phyloP scores from a whole-genome alignment of 2,797 vertebrate genomes.

The Salarias fasciatus region DNA sequence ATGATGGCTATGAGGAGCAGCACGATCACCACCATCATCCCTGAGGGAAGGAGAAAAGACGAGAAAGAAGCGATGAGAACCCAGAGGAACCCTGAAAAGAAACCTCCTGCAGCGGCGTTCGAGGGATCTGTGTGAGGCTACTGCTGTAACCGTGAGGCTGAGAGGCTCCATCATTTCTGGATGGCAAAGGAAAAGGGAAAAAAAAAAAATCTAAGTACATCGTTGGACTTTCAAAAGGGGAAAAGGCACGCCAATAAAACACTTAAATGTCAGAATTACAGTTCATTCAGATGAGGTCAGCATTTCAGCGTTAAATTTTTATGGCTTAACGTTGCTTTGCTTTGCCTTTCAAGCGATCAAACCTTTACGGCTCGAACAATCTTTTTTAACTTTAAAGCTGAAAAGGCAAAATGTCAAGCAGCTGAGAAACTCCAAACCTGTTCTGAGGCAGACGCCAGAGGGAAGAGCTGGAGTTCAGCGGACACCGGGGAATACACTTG shows the following conservation, averaged over 20 bases:
- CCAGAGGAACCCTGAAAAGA: background rate
- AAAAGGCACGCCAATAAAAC: background rate
- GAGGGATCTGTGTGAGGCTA: background rate
- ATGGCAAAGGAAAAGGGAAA: background rate
- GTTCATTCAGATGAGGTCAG: background rate
- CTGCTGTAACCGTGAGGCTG: background rate
- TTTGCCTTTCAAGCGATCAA: conserved; percentile 8
- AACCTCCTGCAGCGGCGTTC: too few relatives aligned
- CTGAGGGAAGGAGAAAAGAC: conserved; percentile 74
- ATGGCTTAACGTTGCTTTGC: background rate
- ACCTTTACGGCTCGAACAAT: conserved; percentile 6
- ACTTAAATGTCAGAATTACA: background rate
- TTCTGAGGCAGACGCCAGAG: conserved; percentile 45
- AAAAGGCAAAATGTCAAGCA: conserved; percentile 32
- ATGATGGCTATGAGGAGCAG: conserved; percentile 94
- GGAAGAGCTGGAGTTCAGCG: conserved; percentile 28
- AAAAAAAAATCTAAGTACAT: background rate
- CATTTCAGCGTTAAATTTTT: background rate
- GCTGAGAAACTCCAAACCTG: conserved; percentile 43
- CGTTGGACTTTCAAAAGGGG: background rate
- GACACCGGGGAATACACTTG: conserved; percentile 50
- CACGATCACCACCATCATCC: conserved; percentile 95
- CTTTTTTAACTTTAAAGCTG: conserved; percentile 4
- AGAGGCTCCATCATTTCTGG: background rate
- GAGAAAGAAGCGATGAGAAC: background rate